Conservation (phyloP, 1,140 invertebrate species). For the Drosophila pallidifrons region DNA sequence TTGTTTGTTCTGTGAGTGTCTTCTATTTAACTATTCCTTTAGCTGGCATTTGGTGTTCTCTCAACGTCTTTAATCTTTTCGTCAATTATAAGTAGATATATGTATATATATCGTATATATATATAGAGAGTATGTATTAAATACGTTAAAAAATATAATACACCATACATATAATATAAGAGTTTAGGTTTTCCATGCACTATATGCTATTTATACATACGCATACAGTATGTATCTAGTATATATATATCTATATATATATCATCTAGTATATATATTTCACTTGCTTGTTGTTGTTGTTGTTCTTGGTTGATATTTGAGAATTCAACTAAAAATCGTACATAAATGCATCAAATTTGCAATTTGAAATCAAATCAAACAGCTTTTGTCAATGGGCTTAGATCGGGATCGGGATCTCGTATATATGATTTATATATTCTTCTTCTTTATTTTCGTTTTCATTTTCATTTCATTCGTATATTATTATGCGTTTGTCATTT, state of each 20-base stretch:
- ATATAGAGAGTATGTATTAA: conserved; percentile 72
- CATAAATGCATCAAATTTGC: conserved; percentile 37
- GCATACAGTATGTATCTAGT: conserved; percentile 34
- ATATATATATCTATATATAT: conserved; percentile 19
- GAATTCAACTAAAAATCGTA: conserved; percentile 65
- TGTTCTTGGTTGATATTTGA: conserved; percentile 62
- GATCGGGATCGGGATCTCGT: conserved; percentile 8
- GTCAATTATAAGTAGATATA: conserved; percentile 75
- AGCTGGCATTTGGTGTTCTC: conserved; percentile 49
- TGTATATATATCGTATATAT: conserved; percentile 59
- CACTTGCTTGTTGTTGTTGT: conserved; percentile 25
- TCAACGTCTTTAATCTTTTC: conserved; percentile 50
- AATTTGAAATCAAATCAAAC: conserved; percentile 54
- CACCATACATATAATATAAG: conserved; percentile 83
- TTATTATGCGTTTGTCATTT: conserved; percentile 33
- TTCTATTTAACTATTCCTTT: conserved; percentile 48
- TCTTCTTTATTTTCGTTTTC: conserved; percentile 11
- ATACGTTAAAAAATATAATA: conserved; percentile 83
- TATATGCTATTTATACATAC: conserved; percentile 58
- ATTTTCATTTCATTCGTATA: conserved; percentile 30
- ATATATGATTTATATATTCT: conserved; percentile 13
- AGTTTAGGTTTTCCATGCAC: conserved; percentile 69
- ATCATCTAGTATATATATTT: conserved; percentile 22
- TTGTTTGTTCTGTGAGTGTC: conserved; percentile 19
- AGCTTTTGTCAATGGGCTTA: conserved; percentile 46